These are phyloP conservation scores for Ametastegia equiseti DNA, from an alignment of 2,888 invertebrate species.

Conservation along the genomic window DNA sequence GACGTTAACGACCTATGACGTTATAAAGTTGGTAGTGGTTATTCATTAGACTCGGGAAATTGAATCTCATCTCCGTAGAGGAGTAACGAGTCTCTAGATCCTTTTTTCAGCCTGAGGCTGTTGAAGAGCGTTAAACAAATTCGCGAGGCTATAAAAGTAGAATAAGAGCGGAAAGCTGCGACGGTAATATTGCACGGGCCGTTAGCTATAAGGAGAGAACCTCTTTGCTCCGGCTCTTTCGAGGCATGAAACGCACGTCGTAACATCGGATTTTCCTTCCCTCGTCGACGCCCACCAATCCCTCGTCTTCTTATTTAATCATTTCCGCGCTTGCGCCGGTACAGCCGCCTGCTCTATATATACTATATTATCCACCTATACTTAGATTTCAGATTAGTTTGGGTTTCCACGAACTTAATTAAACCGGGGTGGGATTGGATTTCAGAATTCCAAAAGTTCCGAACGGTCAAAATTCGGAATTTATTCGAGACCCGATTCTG, in stretches of 20 bases:
- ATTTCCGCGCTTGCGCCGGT: slow-evolving; percentile 34
- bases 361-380: not conserved
- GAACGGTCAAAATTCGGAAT: no score
- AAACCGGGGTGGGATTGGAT: no score
- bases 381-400: not conserved
- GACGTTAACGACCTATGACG: slow-evolving; percentile 38
- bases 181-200: slow-evolving; percentile 71
- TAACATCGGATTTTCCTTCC: slow-evolving; percentile 63
- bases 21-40: not conserved
- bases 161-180: slow-evolving; percentile 54
- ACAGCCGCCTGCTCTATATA: not conserved
- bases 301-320: slow-evolving; percentile 26
- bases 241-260: slow-evolving; percentile 74
- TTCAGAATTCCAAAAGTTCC: no score
- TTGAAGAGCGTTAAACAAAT: slow-evolving; percentile 54
- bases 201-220: slow-evolving; percentile 61
- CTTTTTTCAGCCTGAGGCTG: not conserved
- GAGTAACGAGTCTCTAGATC: not conserved
- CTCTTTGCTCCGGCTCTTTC: slow-evolving; percentile 63
- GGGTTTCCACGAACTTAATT: not conserved
- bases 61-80: slow-evolving; percentile 7
- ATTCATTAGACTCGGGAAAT: slow-evolving; percentile 33
- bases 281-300: slow-evolving; percentile 30
- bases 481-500: no score
- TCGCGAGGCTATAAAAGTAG: slow-evolving; percentile 60